Conservation (phyloP, 1,140 invertebrate species). For the Brachionus rotundiformis region DNA sequence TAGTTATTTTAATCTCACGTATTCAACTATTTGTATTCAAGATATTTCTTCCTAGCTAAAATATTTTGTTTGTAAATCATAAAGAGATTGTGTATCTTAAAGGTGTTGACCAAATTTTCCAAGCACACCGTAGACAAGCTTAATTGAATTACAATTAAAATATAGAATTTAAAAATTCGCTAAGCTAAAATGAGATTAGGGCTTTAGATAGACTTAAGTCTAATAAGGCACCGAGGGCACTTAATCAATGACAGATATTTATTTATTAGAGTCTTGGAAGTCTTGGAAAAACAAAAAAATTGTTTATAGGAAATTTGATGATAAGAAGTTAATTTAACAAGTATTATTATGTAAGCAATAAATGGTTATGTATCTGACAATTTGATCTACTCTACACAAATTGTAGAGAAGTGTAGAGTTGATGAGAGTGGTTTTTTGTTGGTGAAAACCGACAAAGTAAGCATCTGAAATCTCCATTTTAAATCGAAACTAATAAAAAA, state of each 20-base stretch:
- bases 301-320: no score
- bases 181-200: neutral
- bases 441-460: neutral
- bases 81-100: neutral
- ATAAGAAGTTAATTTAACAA: neutral
- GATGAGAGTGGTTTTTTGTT: neutral
- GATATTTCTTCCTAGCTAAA: slow-evolving; percentile 5
- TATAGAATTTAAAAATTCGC: neutral
- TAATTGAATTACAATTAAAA: slow-evolving; percentile 33
- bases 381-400: neutral
- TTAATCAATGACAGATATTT: neutral
- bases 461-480: neutral
- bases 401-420: neutral
- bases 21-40: slow-evolving; percentile 30
- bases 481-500: neutral
- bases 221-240: neutral
- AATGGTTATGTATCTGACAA: neutral
- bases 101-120: slow-evolving; percentile 10
- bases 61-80: slow-evolving; percentile 43
- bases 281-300: no score
- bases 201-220: neutral
- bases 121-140: neutral
- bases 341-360: neutral
- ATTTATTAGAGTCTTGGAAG: no score
- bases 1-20: slow-evolving; percentile 24